Conservation (phyloP, 2,888 invertebrate species). For the Xestoiulus laeticollis region DNA sequence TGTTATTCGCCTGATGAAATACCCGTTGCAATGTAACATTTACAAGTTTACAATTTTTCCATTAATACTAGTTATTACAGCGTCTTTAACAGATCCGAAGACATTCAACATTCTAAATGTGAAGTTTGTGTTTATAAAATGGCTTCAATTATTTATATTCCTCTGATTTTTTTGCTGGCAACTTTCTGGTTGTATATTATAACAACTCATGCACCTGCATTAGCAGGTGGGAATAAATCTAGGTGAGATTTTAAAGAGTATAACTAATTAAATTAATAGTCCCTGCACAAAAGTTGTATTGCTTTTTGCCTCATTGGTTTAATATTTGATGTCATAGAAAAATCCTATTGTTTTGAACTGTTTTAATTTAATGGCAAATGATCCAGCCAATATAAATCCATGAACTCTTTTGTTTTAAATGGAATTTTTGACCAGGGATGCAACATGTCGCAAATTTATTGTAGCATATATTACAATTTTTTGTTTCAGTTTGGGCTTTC, state of each 20-base stretch:
- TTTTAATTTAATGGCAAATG: too few species aligned
- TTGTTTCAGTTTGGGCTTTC: constrained; percentile 63
- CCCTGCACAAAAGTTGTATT: too few species aligned
- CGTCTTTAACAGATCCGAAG: neutral
- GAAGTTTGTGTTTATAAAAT: neutral
- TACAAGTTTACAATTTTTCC: neutral
- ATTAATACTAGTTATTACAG: neutral
- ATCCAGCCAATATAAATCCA: too few species aligned
- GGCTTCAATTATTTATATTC: constrained; percentile 54
- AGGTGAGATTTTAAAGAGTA: too few species aligned
- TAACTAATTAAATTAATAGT: too few species aligned
- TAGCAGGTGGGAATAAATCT: constrained; percentile 57
- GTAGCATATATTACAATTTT: constrained; percentile 23
- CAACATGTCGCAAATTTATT: constrained; percentile 3
- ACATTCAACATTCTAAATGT: neutral
- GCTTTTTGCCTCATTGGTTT: too few species aligned
- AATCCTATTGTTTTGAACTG: too few species aligned
- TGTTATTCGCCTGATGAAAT: neutral
- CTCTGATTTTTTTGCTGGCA: constrained; percentile 56
- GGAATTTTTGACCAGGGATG: too few species aligned
- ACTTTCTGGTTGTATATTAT: constrained; percentile 60
- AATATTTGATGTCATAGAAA: too few species aligned
- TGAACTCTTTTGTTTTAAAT: too few species aligned
- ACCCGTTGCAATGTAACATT: neutral
- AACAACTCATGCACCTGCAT: constrained; percentile 53